A percentile compares a stretch with the other conserved stretches of the same genome.
Conservation (phyloP, 2,888 invertebrate species). For the Macropis europaea region DNA sequence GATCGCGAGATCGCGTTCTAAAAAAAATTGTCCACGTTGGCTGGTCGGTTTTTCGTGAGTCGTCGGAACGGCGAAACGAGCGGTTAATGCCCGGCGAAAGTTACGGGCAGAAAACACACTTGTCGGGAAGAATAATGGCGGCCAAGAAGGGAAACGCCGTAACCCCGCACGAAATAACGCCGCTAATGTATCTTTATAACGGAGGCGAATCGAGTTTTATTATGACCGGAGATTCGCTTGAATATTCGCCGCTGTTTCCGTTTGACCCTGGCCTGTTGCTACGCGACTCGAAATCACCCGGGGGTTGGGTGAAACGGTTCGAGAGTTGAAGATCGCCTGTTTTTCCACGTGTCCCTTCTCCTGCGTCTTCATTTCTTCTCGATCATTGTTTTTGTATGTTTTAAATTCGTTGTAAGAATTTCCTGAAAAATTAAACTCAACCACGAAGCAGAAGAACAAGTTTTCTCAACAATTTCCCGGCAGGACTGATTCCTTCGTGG, state of each 20-base stretch:
- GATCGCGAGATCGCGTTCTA: slow-evolving; percentile 14
- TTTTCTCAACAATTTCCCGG: too few relatives aligned
- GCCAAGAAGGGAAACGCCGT: slow-evolving; percentile 33
- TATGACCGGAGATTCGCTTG: slow-evolving; percentile 55
- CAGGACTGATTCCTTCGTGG: too few relatives aligned
- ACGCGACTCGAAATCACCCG: slow-evolving; percentile 26
- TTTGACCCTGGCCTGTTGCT: slow-evolving; percentile 47
- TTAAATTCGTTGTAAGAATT: too few relatives aligned
- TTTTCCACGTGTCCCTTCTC: slow-evolving; percentile 1
- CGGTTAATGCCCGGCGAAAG: slow-evolving; percentile 59
- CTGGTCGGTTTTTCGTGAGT: slow-evolving; percentile 4
- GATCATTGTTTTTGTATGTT: slow-evolving; percentile 27
- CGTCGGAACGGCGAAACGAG: slow-evolving; percentile 41
- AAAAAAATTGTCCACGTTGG: slow-evolving; percentile 16
- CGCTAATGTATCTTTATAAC: slow-evolving; percentile 64
- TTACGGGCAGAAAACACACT: slow-evolving; percentile 57
- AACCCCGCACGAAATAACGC: slow-evolving; percentile 47
- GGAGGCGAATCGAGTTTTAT: slow-evolving; percentile 60
- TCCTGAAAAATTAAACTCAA: too few relatives aligned
- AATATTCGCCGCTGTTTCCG: slow-evolving; percentile 49
- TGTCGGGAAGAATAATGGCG: slow-evolving; percentile 57
- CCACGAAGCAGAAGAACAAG: too few relatives aligned
- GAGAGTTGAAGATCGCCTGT: background rate
- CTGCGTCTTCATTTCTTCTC: slow-evolving; percentile 9
- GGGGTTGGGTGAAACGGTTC: background rate